These are phyloP conservation scores for Drosophila serrata DNA, from an alignment of 1,140 invertebrate genomes.

Conservation along the genomic window DNA sequence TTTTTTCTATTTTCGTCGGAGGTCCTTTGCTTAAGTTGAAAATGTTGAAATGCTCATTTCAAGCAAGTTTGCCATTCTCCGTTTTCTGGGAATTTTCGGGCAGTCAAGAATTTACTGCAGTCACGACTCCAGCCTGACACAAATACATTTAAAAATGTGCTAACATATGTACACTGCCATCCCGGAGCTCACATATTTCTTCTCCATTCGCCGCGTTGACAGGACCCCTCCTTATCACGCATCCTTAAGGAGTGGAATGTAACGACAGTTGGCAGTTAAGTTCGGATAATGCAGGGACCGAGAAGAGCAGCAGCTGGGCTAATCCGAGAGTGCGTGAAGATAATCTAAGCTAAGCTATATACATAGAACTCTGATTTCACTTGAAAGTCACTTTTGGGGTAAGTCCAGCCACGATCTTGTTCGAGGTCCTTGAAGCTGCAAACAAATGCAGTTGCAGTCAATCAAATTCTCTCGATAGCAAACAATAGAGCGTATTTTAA, in stretches of 20 bases:
- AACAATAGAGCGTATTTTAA: constrained; percentile 49
- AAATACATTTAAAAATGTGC: constrained; percentile 75
- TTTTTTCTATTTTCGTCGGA: constrained; percentile 6
- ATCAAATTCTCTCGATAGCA: constrained; percentile 49
- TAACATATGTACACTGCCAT: constrained; percentile 53
- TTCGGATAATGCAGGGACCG: constrained; percentile 36
- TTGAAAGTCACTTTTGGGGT: neutral
- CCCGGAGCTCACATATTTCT: constrained; percentile 54
- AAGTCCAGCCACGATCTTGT: neutral
- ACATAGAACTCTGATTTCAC: constrained; percentile 35
- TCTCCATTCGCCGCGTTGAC: constrained; percentile 29
- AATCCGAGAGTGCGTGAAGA: constrained; percentile 27
- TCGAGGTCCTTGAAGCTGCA: constrained; percentile 18
- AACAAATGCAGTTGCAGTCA: constrained; percentile 36
- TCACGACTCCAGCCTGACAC: constrained; percentile 68
- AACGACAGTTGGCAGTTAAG: constrained; percentile 55
- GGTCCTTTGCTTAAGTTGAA: constrained; percentile 43
- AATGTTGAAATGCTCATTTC: constrained; percentile 69
- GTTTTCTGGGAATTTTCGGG: constrained; percentile 49
- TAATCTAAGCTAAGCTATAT: constrained; percentile 46
- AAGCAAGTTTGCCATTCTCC: constrained; percentile 37
- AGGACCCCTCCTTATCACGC: constrained; percentile 20
- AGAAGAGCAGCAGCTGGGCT: constrained; percentile 3
- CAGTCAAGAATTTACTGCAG: constrained; percentile 76
- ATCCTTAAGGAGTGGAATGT: constrained; percentile 24